These are phyloP conservation scores for Brienomyrus longianalis DNA, from an alignment of 2,113 vertebrate genomes.

Conservation along the genomic window DNA sequence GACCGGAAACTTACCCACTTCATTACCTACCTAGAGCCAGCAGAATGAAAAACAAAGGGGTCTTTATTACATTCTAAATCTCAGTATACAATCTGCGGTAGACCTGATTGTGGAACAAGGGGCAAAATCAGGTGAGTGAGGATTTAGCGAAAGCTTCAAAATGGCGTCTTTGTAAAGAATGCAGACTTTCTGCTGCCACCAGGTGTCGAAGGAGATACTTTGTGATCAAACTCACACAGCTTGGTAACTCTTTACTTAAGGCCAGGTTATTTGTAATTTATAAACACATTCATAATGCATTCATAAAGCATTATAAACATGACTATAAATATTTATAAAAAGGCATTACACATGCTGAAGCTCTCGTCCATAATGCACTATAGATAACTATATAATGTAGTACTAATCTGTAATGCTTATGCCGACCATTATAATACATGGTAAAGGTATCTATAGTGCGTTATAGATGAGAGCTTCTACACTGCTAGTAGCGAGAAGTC, in stretches of 20 bases:
- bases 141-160: not conserved
- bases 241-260: no score
- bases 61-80: slow-evolving; percentile 3
- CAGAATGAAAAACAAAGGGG: not conserved
- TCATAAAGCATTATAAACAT: no score
- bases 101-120: not conserved
- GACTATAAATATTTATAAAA: no score
- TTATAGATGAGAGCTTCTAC: not conserved
- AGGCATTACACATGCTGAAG: no score
- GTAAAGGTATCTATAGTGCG: no score
- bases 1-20: not conserved
- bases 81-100: not conserved
- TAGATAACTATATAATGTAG: no score
- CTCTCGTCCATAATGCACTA: no score
- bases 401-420: no score
- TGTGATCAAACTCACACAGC: not conserved
- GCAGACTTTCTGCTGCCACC: not conserved
- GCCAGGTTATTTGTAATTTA: no score
- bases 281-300: no score
- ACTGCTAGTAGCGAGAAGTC: not conserved
- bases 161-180: not conserved
- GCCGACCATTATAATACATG: no score
- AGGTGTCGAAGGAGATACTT: not conserved
- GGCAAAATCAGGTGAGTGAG: not conserved
- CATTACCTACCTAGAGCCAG: not conserved